Percentiles rank a stretch among this genome's conserved stretches.
These are phyloP conservation scores for Oryzias dopingdopingensis DNA, from an alignment of 2,797 vertebrate species.

Conservation along the genomic window DNA sequence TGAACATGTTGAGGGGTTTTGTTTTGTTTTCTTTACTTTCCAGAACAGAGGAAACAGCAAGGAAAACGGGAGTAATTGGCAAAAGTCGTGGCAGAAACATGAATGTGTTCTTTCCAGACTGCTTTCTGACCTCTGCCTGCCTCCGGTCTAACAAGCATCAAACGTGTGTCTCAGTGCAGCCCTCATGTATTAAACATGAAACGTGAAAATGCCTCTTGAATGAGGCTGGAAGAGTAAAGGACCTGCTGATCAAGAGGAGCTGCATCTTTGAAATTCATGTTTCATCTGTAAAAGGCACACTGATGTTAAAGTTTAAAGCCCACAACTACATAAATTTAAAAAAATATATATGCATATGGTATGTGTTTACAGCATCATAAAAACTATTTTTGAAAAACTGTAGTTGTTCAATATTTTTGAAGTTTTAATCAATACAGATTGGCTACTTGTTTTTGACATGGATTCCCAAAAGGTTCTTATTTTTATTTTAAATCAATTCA, in stretches of 20 bases:
- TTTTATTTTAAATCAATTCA: too few species aligned
- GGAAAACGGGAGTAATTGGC: background rate
- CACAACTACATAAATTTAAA: too few species aligned
- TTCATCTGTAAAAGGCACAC: background rate
- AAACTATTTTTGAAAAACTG: too few species aligned
- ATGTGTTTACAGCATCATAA: too few species aligned
- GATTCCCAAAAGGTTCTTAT: too few species aligned
- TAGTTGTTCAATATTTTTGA: too few species aligned
- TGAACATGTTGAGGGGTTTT: conserved; percentile 6
- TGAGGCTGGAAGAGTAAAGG: conserved; percentile 9
- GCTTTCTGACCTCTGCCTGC: conserved; percentile 38
- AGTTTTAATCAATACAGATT: too few species aligned
- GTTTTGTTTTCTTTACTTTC: background rate
- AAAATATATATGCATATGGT: too few species aligned
- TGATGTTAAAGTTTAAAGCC: background rate
- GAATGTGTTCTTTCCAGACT: background rate
- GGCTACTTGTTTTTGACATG: too few species aligned
- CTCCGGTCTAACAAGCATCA: conserved; percentile 47
- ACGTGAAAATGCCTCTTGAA: conserved; percentile 24
- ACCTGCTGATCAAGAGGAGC: conserved; percentile 3
- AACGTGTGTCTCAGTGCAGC: conserved; percentile 54
- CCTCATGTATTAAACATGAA: conserved; percentile 60
- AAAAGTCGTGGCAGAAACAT: conserved; percentile 1
- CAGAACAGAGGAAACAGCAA: conserved; percentile 4
- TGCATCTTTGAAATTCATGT: background rate